Percentiles rank a stretch among this genome's conserved stretches.
phyloP scores from a whole-genome alignment of 2,797 vertebrate genomes.

The Phrynocephalus guinanensis region DNA sequence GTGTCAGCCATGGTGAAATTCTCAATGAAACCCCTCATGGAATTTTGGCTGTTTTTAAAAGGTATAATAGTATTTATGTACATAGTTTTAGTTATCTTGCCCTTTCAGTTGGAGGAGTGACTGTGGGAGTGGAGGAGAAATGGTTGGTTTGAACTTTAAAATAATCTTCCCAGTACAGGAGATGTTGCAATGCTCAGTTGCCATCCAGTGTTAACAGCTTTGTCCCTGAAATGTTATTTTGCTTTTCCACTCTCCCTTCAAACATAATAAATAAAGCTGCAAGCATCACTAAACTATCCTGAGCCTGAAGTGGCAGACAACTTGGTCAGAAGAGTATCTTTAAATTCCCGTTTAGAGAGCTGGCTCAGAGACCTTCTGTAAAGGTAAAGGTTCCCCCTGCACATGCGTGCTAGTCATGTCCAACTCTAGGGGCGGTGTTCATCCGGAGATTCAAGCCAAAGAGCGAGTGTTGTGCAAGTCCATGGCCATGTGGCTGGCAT shows the following conservation, averaged over 20 bases:
- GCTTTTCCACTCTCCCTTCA: slow-evolving; percentile 49
- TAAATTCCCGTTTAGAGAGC: slow-evolving; percentile 35
- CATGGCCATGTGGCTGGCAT: too few species aligned
- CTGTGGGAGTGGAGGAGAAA: slow-evolving; percentile 56
- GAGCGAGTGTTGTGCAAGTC: too few species aligned
- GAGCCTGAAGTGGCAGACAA: slow-evolving; percentile 59
- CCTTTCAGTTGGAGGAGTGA: slow-evolving; percentile 40
- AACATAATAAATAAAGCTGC: slow-evolving; percentile 66
- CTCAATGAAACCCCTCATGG: neutral
- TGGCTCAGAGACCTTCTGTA: slow-evolving; percentile 6
- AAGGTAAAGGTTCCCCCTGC: neutral
- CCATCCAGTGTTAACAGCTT: slow-evolving; percentile 52
- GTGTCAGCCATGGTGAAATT: neutral
- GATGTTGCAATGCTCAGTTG: slow-evolving; percentile 46
- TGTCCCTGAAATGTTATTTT: slow-evolving; percentile 58
- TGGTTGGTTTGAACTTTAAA: slow-evolving; percentile 55
- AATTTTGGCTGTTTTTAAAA: slow-evolving; percentile 35
- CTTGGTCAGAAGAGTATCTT: slow-evolving; percentile 49
- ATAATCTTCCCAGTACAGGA: slow-evolving; percentile 42
- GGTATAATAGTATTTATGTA: slow-evolving; percentile 51
- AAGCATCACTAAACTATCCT: slow-evolving; percentile 56
- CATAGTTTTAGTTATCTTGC: slow-evolving; percentile 50
- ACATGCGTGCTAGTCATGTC: too few species aligned
- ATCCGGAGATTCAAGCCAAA: too few species aligned
- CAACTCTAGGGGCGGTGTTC: too few species aligned